Percentiles rank a stretch among this genome's conserved stretches.
Conservation (phyloP, 1,140 invertebrate genomes). For the Solen grandis region DNA sequence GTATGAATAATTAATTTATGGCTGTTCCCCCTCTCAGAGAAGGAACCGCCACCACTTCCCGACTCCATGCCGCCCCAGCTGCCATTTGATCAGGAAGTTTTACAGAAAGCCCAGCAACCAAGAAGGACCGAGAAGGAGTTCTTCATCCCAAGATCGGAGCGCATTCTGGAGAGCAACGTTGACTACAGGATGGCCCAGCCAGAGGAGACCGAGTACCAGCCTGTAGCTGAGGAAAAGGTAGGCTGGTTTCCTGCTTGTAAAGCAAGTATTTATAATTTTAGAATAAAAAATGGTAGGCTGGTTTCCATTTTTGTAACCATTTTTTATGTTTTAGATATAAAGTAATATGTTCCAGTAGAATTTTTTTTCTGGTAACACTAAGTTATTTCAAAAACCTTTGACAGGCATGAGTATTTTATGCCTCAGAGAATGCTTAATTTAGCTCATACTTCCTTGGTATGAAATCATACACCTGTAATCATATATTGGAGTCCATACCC, state of each 20-base stretch:
- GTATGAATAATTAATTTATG: too few relatives aligned
- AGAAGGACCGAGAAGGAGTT: conserved; percentile 63
- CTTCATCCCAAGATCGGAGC: conserved; percentile 63
- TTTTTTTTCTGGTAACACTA: background rate
- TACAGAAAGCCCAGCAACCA: conserved; percentile 40
- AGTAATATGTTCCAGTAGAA: background rate
- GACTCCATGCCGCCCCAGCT: conserved; percentile 48
- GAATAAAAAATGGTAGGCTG: background rate
- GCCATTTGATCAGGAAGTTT: conserved; percentile 52
- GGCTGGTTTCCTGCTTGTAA: too few relatives aligned
- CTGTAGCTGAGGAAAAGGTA: conserved; percentile 30
- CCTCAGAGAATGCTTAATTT: too few relatives aligned
- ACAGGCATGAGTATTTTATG: too few relatives aligned
- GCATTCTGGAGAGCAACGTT: conserved; percentile 63
- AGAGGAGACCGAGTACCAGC: conserved; percentile 62
- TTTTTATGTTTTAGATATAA: background rate
- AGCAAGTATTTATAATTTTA: background rate
- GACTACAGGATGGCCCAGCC: conserved; percentile 62
- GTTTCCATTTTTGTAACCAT: background rate
- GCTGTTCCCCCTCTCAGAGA: background rate
- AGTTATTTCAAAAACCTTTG: background rate
- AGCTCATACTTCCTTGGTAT: too few relatives aligned
- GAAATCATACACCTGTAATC: too few relatives aligned
- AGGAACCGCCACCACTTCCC: conserved; percentile 56
- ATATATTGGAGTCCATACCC: too few relatives aligned